phyloP scores from a whole-genome alignment of 1,140 invertebrate species.

The Melitaea cinxia region DNA sequence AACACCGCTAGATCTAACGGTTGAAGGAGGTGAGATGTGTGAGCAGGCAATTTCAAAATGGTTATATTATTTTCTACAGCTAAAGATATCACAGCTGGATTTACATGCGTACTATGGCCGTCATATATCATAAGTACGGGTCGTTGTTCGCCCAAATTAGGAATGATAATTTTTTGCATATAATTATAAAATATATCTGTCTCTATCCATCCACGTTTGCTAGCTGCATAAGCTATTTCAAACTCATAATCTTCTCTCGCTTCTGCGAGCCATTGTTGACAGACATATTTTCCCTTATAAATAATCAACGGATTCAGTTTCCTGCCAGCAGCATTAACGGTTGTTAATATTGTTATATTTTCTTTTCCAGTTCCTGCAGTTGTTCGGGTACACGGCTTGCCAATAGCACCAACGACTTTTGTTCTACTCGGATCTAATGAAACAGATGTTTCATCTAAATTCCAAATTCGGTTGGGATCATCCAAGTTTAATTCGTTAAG shows the following conservation, averaged over 20 bases:
- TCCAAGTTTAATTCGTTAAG: slow-evolving; percentile 19
- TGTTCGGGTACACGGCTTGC: slow-evolving; percentile 22
- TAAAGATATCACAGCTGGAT: slow-evolving; percentile 38
- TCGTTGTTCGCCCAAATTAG: slow-evolving; percentile 32
- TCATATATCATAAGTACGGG: slow-evolving; percentile 58
- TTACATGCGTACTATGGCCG: slow-evolving; percentile 54
- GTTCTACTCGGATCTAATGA: slow-evolving; percentile 34
- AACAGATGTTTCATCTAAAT: slow-evolving; percentile 35
- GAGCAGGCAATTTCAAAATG: slow-evolving; percentile 53
- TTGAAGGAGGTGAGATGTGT: slow-evolving; percentile 56
- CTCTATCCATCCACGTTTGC: slow-evolving; percentile 54
- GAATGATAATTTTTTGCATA: slow-evolving; percentile 38
- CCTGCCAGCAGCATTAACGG: slow-evolving; percentile 33
- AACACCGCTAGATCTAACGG: slow-evolving; percentile 53
- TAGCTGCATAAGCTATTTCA: slow-evolving; percentile 34
- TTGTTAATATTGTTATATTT: slow-evolving; percentile 44
- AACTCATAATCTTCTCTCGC: slow-evolving; percentile 32
- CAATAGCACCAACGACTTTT: slow-evolving; percentile 29
- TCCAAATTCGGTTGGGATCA: slow-evolving; percentile 30
- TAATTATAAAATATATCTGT: slow-evolving; percentile 52
- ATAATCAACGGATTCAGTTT: slow-evolving; percentile 39
- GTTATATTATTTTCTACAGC: slow-evolving; percentile 45
- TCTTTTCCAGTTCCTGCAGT: slow-evolving; percentile 37
- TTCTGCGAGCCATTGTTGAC: slow-evolving; percentile 32
- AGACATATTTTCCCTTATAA: slow-evolving; percentile 46